A percentile compares a stretch with the other conserved stretches of the same genome.
These are phyloP conservation scores for Brachynemurus nebulosus DNA, from an alignment of 2,888 invertebrate species.

Conservation along the genomic window DNA sequence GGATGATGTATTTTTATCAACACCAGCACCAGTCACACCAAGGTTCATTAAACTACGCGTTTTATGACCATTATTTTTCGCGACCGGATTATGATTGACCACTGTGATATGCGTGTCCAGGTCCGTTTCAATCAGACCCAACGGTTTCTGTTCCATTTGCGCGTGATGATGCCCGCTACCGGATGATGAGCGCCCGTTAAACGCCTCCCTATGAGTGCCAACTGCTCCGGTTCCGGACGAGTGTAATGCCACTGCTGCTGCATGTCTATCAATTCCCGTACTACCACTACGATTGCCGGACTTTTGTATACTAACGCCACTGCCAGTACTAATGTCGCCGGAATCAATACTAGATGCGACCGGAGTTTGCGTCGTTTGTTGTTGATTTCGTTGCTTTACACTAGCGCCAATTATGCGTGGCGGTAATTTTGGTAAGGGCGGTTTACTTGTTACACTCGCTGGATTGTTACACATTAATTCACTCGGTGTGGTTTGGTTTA, in stretches of 20 bases:
- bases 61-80: conserved; percentile 29
- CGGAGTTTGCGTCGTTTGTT: conserved; percentile 9
- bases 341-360: conserved; percentile 2
- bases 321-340: conserved; percentile 32
- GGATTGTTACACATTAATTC: too few species aligned
- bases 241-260: too few species aligned
- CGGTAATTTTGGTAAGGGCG: conserved; percentile 38
- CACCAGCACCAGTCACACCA: conserved; percentile 28
- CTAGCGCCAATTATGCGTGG: conserved; percentile 36
- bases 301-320: conserved; percentile 27
- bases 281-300: conserved; percentile 3
- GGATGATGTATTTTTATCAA: conserved; percentile 28
- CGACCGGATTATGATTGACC: conserved; percentile 22
- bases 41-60: conserved; percentile 55
- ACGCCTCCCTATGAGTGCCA: conserved; percentile 25
- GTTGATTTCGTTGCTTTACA: conserved; percentile 28
- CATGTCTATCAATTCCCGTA: conserved; percentile 2
- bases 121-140: conserved; percentile 82
- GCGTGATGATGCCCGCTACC: conserved; percentile 23
- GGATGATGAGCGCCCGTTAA: conserved; percentile 10
- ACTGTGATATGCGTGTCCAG: conserved; percentile 60
- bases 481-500: conserved; percentile 23
- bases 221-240: too few species aligned
- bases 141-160: conserved; percentile 38
- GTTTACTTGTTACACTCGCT: conserved; percentile 33